Base-by-base conservation (phyloP, 2,888 invertebrate species). In the Quadroppia sp. region DNA sequence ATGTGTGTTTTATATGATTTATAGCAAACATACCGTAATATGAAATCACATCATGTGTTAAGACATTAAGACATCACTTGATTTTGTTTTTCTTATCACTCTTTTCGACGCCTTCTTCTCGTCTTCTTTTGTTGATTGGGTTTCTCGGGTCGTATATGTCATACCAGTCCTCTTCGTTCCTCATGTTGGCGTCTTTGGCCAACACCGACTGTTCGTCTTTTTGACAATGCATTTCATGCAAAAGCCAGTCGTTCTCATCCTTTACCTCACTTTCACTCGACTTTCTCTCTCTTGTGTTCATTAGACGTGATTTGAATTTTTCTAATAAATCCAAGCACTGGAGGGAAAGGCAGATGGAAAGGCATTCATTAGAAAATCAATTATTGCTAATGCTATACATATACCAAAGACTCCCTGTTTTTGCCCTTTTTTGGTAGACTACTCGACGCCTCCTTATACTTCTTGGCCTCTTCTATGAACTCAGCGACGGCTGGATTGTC, bases 131-230 rank as follows among this genome's bases (percentile, higher is more conserved):
- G 79, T 94, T 97, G 4, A 99, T 83, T 0, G 94, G 91, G 85
- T 97, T 97, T 77, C 98, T 85, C 0, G 99, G 98, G 83, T 99
- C 98, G 80, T 90, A 91, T 36, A 96, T 92, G 81, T 96, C 95
- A 81, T 94, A 99, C 92, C 97, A 94, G 80, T 98, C 97, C 78
- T 93, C 92, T 67, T 89, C 88, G 13, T 76, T 75, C 81, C 92
- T 92, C 0, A 91, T 90, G 72, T 93, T 97, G 0, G 96, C 96
- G 83, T 97, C 96, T 80, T 92, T 92, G 0, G 94, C 94, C 40
- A 94, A 81, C 1, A 91, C 88, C 0, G 88, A 87, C 76, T 88
- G 87, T 48, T 48, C 88, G 76, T 89, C 87, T 28, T 76, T 76
- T 17, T 73, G 59, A 45, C 64, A 74, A 32, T 73, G 23, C 53